Evolutionary conservation across 2,797 vertebrate species (phyloP), one percentile per base, ranked within the genome.

Genomic region (Darevskia nairensis): DNA sequence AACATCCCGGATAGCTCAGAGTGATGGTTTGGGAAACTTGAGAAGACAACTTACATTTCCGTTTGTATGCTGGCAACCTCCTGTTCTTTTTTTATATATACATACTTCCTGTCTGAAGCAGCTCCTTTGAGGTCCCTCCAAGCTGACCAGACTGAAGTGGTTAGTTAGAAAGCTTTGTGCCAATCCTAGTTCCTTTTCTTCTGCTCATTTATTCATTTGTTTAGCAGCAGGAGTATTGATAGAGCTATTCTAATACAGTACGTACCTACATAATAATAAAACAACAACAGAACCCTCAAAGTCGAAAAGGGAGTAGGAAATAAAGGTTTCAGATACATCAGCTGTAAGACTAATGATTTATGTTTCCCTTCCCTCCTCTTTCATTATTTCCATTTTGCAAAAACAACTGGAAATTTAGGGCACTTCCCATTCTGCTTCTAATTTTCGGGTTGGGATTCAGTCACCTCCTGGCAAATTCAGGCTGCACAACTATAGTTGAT

Each of bases 81-180:
- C 55, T 64, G 69, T 64, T 87, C 69, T 72, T 86, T 80, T 80
- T 80, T n/a, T 80, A 39, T 74, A 41, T 44, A 61, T 55, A 3
- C 35, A 64, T 64, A 25, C 55, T 81, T 87, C 86, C 79, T 87
- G 79, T 64, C 79, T 64, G 78, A 81, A 27, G 79, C 86, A 32
- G 39, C 69, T 8, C 27, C 55, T 79, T 50, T 69, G 76, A 79
- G 85, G 44, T 68, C 85, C 77, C 32, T 86, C 32, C 25, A 44
- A 75, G 86, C 68, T 87, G 86, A 74, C 79, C 86, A 75, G 10
- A 74, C 25, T 80, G 8, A 59, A 41, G 41, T 29, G 35, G 35
- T 80, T 78, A 25, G 27, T 11, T 80, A 21, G 25, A 78, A 77
- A 27, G 59, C 64, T n/a, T 74, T 74, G 32, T 74, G 46, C 27